Evolutionary conservation across 1,140 invertebrate species (phyloP), one percentile per base, ranked within the genome.

Genomic region (Solenopsis invicta): DNA sequence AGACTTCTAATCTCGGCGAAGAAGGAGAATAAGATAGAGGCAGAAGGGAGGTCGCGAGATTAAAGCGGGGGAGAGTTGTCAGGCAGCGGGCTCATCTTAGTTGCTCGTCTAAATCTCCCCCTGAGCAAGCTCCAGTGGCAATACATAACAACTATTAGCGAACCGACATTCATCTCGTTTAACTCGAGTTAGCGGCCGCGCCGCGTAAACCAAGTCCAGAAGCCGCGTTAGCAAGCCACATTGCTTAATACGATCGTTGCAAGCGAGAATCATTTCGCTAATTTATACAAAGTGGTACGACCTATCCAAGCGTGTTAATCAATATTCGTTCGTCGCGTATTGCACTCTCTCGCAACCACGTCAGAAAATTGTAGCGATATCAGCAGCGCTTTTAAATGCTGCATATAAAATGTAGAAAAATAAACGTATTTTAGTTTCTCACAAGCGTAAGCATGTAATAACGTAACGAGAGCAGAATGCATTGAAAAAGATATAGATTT

Each of bases 81-180:
- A 59, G 69, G 45, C 80, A 56, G 64, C 59, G 64, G 72, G 88
- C 89, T 92, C 92, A 89, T 92, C 88, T 93, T 89, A 84, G 86
- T 89, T 85, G 82, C 78, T 90, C 90, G 76, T 88, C 82, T 92
- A 89, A 92, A 92, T 92, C 89, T 92, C 88, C 85, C 87, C 77
- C 87, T 80, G 87, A 89, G 76, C 77, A 89, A 88, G 87, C 67
- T 89, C 50, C 48, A 76, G 64, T 87, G 82, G 91, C 91, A 94
- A 95, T 94, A 94, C 92, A 92, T 91, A 94, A 92, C 91, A 93
- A 94, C 93, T 93, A 94, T 94, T 94, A 94, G 92, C 92, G 85
- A 94, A 92, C 90, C 92, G 88, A 92, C 92, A 94, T 94, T 94
- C 91, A 94, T 94, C 93, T 93, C 92, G 90, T 94, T 95, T 94